These are phyloP conservation scores for Pedetes capensis DNA, from an alignment of 2,113 vertebrate species.

Conservation along the genomic window DNA sequence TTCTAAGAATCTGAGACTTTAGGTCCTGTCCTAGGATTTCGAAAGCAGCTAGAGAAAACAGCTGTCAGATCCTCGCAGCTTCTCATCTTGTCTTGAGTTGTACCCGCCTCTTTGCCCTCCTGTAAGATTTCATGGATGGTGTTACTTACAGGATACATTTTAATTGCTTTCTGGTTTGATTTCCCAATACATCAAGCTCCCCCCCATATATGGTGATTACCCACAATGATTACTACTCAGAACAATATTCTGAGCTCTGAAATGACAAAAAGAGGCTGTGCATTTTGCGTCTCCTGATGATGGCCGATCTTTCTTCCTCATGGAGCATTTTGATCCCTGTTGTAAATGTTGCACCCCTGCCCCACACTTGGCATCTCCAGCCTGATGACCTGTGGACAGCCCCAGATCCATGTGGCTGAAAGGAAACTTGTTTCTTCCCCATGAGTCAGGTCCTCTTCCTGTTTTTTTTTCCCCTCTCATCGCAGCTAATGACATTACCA, in stretches of 20 bases:
- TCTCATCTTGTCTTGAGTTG: not conserved
- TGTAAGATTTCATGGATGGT: not conserved
- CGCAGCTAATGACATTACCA: constrained; percentile 52
- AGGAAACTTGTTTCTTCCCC: not conserved
- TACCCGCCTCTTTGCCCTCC: not conserved
- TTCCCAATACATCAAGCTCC: not conserved
- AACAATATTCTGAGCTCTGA: not conserved
- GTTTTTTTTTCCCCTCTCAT: not conserved
- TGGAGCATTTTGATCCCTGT: fast-evolving
- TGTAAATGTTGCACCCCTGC: too few species aligned
- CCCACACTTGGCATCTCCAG: not conserved
- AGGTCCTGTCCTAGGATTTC: not conserved
- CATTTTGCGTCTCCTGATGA: not conserved
- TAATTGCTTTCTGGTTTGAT: constrained; percentile 15
- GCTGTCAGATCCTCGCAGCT: not conserved
- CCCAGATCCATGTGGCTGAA: not conserved
- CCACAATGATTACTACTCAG: not conserved
- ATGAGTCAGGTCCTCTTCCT: constrained; percentile 58
- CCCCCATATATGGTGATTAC: not conserved
- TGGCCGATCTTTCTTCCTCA: not conserved
- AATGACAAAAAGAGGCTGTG: not conserved
- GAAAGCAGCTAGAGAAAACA: not conserved
- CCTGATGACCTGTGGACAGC: not conserved
- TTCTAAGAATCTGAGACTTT: not conserved
- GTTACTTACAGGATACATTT: constrained; percentile 6